These are phyloP conservation scores for Chrysodeixis includens DNA, from an alignment of 2,888 invertebrate genomes.

Conservation along the genomic window DNA sequence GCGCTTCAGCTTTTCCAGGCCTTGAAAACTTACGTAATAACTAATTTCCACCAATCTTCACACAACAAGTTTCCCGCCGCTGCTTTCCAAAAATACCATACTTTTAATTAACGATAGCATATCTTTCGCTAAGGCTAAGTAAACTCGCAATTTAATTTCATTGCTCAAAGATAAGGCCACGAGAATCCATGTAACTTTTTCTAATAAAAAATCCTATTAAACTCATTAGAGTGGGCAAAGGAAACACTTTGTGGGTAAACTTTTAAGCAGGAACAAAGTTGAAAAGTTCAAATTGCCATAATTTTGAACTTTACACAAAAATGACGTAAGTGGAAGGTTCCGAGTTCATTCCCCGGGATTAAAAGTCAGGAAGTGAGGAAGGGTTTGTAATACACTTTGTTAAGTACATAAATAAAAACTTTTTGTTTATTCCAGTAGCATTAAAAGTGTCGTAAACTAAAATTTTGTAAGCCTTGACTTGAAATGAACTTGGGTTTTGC, in stretches of 20 bases:
- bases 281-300: constrained; percentile 41
- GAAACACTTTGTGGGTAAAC: constrained; percentile 32
- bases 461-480: neutral
- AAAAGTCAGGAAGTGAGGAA: constrained; percentile 8
- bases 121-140: constrained; percentile 18
- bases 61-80: neutral
- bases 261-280: constrained; percentile 46
- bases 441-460: constrained; percentile 2
- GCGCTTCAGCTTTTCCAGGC: neutral
- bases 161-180: constrained; percentile 22
- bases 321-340: neutral
- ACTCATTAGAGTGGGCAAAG: constrained; percentile 45
- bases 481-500: neutral
- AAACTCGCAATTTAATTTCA: constrained; percentile 36
- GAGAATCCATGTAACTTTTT: constrained; percentile 45
- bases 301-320: constrained; percentile 25
- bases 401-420: constrained; percentile 10
- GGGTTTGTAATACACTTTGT: constrained; percentile 16
- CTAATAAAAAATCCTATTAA: constrained; percentile 52
- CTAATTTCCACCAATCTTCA: neutral
- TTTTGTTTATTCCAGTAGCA: neutral
- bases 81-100: neutral
- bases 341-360: constrained; percentile 17
- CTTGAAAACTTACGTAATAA: neutral
- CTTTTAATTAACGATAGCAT: neutral